Percentiles rank a stretch among this genome's conserved stretches.
Conservation (phyloP, 2,113 vertebrate genomes). For the Rallus limicola region DNA sequence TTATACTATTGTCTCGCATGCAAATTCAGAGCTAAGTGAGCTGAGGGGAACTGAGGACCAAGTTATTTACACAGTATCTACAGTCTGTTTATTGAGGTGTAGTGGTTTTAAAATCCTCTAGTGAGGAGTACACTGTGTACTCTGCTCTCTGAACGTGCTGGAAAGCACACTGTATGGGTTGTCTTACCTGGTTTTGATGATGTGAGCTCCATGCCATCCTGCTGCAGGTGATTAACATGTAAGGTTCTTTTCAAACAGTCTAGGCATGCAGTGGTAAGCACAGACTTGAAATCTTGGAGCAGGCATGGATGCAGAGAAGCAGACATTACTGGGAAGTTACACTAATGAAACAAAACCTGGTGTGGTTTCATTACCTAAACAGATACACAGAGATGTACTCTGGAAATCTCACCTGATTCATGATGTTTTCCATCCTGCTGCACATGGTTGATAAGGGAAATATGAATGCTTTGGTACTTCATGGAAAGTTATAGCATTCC, state of each 20-base stretch:
- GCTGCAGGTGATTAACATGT: background rate
- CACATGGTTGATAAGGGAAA: background rate
- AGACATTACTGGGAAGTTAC: background rate
- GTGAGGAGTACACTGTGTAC: conserved; percentile 50
- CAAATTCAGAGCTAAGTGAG: conserved; percentile 16
- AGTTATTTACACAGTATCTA: conserved; percentile 45
- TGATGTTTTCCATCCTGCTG: background rate
- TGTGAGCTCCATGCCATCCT: conserved; percentile 1
- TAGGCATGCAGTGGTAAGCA: background rate
- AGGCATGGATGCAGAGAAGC: background rate
- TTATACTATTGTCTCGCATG: conserved; percentile 18
- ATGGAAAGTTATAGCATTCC: background rate
- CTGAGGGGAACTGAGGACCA: background rate
- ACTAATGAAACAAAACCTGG: background rate
- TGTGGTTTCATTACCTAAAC: background rate
- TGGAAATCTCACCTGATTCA: background rate
- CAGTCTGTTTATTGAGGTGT: conserved; percentile 63
- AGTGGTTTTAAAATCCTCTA: conserved; percentile 51
- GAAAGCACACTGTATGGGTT: conserved; percentile 29
- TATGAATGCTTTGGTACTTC: background rate
- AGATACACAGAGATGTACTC: background rate
- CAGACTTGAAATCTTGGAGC: background rate
- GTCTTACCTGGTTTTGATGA: conserved; percentile 23
- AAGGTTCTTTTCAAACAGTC: background rate
- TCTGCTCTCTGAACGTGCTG: conserved; percentile 51